Evolutionary conservation across 1,140 invertebrate genomes (phyloP), one percentile per base, ranked within the genome.

Genomic region (Carposina sasakii): DNA sequence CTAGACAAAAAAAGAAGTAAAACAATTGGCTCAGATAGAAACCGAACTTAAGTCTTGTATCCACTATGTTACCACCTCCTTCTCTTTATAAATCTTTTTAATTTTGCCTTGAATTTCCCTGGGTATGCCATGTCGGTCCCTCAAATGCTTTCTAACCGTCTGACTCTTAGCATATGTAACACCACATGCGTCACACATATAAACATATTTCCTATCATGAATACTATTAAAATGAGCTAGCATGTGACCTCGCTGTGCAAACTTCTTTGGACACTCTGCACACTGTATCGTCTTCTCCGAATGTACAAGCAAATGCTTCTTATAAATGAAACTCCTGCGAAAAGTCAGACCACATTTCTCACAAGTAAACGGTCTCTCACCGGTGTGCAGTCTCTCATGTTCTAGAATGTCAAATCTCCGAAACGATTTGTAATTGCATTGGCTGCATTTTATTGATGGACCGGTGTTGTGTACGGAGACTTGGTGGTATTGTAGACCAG

Each of bases 291-390:
- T 69, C 23, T 78, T 83, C 36, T 81, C 77, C 0, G 48, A 56
- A 31, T 83, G 79, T 34, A 68, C 60, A 21, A 76, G 48, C 4
- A 74, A 40, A 58, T 83, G 79, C 12, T 78, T 78, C 21, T 52
- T 74, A 70, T 70, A 78, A 42, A 81, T 72, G 6, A 62, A 69
- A 5, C 66, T 55, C 56, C 77, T 55, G 3, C 77, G 57, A 54
- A 84, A 81, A 0, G 77, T 81, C 4, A 79, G 41, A 0, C 79
- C 79, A 39, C 79, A 84, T 43, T 76, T 74, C 2, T 81, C 77
- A 48, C 77, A 83, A 0, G 76, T 63, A 21, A 67, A 81, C 3
- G 79, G 79, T 24, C 77, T 42, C 48, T 83, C 79, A 0, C 77
- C 79, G 0, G 77, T 67, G 33, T 81, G 79, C 12, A 78, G 22